These are phyloP conservation scores for Ariopsis seemanni DNA, from an alignment of 2,113 vertebrate genomes.

Conservation along the genomic window DNA sequence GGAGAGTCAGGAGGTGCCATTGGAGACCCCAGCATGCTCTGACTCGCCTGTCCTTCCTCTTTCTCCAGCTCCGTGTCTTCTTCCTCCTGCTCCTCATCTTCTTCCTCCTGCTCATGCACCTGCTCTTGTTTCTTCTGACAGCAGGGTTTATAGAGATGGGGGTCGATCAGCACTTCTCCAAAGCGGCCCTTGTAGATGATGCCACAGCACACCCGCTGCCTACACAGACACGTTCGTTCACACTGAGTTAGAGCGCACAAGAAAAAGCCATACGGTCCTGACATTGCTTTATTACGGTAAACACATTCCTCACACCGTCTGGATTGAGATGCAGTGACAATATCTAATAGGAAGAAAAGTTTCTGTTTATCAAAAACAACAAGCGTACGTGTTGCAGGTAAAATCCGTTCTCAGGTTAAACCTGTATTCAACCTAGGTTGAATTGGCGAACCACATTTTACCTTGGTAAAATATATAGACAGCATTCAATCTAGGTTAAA, in stretches of 20 bases:
- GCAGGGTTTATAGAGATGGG: slow-evolving; percentile 96
- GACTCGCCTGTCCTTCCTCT: slow-evolving; percentile 59
- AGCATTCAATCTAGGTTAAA: too few species aligned
- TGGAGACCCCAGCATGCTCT: slow-evolving; percentile 41
- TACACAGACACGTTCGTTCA: slow-evolving; percentile 55
- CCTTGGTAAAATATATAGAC: too few species aligned
- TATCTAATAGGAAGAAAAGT: too few species aligned
- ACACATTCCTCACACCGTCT: too few species aligned
- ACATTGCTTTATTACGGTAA: too few species aligned
- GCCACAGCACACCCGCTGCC: slow-evolving; percentile 96
- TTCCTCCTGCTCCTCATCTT: slow-evolving; percentile 50
- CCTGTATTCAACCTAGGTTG: too few species aligned
- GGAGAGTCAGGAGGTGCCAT: slow-evolving; percentile 66
- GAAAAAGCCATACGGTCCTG: too few species aligned
- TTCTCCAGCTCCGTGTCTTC: slow-evolving; percentile 55
- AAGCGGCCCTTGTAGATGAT: slow-evolving; percentile 98
- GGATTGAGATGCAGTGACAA: too few species aligned
- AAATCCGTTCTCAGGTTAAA: too few species aligned
- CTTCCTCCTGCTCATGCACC: slow-evolving; percentile 65
- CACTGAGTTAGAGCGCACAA: neutral
- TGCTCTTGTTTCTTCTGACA: slow-evolving; percentile 86
- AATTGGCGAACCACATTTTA: too few species aligned
- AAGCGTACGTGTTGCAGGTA: too few species aligned
- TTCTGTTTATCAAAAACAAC: too few species aligned
- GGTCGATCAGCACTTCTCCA: slow-evolving; percentile 96